Evolutionary conservation across 2,888 invertebrate species (phyloP), one percentile per base, ranked within the genome.

Genomic region (Eurytoma californica): DNA sequence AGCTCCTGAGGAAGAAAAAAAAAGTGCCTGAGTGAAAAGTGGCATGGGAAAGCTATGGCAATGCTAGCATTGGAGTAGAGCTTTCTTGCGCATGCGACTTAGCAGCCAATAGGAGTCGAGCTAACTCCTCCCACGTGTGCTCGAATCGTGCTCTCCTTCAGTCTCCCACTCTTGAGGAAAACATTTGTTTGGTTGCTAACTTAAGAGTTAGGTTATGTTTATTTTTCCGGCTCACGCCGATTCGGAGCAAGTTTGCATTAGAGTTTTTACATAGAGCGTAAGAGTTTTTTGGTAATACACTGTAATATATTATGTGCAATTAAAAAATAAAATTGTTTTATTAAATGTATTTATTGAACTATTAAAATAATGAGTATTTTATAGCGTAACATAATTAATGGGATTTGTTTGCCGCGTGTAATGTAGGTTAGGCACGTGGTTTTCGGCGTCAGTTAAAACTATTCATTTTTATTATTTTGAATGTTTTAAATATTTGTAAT

Each of bases 401-500:
- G 4, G 51, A n/a, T 53, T 24, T 66, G 51, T 74, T 66, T 69
- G 61, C 47, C 58, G 18, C 51, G 28, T 49, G n/a, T n/a, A 16
- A 55, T 18, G 16, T 66, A 80, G 79, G 79, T 80, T 80, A 80
- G 57, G 51, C 79, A 80, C 79, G 76, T 80, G 79, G 75, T 72
- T 58, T 24, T 13, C 53, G 28, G 12, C 58, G 16, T 9, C 14
- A 3, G 12, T 47, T 63, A 39, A 16, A 53, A 20, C 39, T 69
- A 3, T 4, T 61, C 13, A 61, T 61, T 68, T 68, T 61, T 47
- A 28, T 20, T 30, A 53, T 53, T 57, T 68, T 16, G 18, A 53
- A 13, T 2, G 49, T 47, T 20, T 61, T n/a, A 53, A 28, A 61
- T 28, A 24, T 12, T 72, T 5, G 4, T 30, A 20, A 49, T 24